Base-by-base conservation (phyloP, 2,113 vertebrate species). In the Leucopsar rothschildi region DNA sequence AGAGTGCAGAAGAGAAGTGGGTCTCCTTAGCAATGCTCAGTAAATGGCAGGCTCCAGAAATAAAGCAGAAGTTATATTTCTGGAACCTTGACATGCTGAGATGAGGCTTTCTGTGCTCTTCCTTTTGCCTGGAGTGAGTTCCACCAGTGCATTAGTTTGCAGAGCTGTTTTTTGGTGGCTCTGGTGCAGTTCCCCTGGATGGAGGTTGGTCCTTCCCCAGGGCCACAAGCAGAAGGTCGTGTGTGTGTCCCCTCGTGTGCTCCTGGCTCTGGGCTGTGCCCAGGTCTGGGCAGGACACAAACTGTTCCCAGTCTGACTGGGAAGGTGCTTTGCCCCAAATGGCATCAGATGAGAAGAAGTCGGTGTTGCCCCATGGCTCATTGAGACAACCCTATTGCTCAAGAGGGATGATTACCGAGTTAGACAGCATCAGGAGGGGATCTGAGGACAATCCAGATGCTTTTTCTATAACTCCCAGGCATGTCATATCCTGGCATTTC, bases 361-460 rank as follows among this genome's bases (percentile, higher is more conserved):
- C 2, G 0, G 49, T n/a, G 0, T 55, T 85, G 77, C 88, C 88
- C 78, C 61, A 2, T n/a, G 89, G 80, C 78, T 92, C 11, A 91
- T 56, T 18, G 73, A 95, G 83, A 81, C 87, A 87, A 0, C 70
- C 39, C 63, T 39, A 22, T 85, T 91, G 83, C 96, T 95, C 66
- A 33, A 94, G 86, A 92, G 87, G 85, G 79, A 90, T 11, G 59
- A 15, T 77, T 61, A 71, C 86, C 0, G 39, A 66, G 72, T 85
- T 82, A 79, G 93, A 92, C 92, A 93, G 88, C 70, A 94, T 80
- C 83, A 33, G 55, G 82, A 94, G 92, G 93, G 86, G 65, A 96
- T 83, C n/a, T 94, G 81, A 97, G 96, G 94, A 90, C 91, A 86
- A 82, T 91, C 82, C 86, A 94, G 87, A 97, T 95, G 90, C 86